phyloP scores from a whole-genome alignment of 2,113 vertebrate genomes.

The Melanostigma gelatinosum region DNA sequence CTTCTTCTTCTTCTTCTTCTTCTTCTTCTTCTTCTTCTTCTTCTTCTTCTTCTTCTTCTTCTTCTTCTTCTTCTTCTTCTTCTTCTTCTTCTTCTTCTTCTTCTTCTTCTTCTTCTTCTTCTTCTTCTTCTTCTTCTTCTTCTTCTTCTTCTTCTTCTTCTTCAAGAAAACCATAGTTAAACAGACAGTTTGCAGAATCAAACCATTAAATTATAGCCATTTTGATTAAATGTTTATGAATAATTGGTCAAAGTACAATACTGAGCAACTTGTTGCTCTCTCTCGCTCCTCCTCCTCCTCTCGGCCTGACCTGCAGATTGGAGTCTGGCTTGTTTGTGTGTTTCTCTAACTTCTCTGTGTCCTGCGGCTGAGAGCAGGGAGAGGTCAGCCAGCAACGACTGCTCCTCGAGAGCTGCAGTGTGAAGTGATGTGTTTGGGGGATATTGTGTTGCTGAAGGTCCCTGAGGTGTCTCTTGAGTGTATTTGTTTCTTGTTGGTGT shows the following conservation, averaged over 20 bases:
- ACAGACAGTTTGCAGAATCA: conserved; percentile 86
- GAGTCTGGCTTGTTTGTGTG: conserved; percentile 71
- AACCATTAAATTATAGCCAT: conserved; percentile 82
- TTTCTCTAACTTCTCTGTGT: conserved; percentile 61
- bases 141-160: not conserved
- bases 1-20: too few species aligned
- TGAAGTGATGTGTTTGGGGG: conserved; percentile 37
- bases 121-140: too few species aligned
- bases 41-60: too few species aligned
- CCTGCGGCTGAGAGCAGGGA: conserved; percentile 53
- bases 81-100: too few species aligned
- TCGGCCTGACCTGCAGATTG: conserved; percentile 71
- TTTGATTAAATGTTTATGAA: conserved; percentile 75
- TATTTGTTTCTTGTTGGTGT: conserved; percentile 23
- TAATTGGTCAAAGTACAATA: conserved; percentile 70
- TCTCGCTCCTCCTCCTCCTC: too few species aligned
- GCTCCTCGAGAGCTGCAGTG: conserved; percentile 34
- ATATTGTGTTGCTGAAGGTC: conserved; percentile 44
- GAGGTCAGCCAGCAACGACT: conserved; percentile 52
- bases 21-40: too few species aligned
- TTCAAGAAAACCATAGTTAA: conserved; percentile 38
- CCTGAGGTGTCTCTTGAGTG: conserved; percentile 50
- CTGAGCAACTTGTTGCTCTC: conserved; percentile 45
- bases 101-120: too few species aligned
- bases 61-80: too few species aligned